Percentiles rank a stretch among this genome's conserved stretches.
These are phyloP conservation scores for Polypterus bichir DNA, from an alignment of 2,113 vertebrate species.

Conservation along the genomic window DNA sequence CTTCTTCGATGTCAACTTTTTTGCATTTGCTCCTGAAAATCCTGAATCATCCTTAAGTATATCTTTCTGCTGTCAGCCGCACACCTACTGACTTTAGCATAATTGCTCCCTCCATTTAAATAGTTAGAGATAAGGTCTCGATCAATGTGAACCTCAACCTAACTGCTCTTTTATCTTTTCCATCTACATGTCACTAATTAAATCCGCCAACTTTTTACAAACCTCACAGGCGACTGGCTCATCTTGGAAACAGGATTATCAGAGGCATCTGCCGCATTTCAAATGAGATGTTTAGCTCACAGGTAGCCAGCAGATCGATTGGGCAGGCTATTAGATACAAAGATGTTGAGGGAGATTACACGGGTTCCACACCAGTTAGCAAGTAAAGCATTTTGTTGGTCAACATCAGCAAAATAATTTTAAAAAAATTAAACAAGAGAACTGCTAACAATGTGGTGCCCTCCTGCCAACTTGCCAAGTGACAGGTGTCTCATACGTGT, in stretches of 20 bases:
- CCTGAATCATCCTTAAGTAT: no score
- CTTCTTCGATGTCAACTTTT: no score
- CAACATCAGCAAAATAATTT: conserved; percentile 31
- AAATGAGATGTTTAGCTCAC: conserved; percentile 23
- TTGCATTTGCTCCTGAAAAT: no score
- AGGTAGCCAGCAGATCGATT: conserved; percentile 32
- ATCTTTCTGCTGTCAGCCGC: neutral
- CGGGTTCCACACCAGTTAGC: conserved; percentile 32
- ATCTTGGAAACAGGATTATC: conserved; percentile 16
- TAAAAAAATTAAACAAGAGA: no score
- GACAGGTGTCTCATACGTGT: no score
- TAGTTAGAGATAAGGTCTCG: conserved; percentile 9
- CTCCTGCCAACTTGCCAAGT: no score
- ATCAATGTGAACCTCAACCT: conserved; percentile 16
- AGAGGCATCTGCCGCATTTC: conserved; percentile 17
- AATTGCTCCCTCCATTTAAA: conserved; percentile 13
- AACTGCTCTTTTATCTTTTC: conserved; percentile 8
- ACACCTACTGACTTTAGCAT: neutral
- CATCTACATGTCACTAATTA: conserved; percentile 25
- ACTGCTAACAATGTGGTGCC: no score
- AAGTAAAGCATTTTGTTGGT: conserved; percentile 36
- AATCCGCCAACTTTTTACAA: conserved; percentile 17
- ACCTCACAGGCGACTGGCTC: conserved; percentile 1
- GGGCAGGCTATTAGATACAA: conserved; percentile 33
- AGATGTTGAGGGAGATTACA: conserved; percentile 38